Conservation (phyloP, 1,140 invertebrate species). For the Magallana angulata region DNA sequence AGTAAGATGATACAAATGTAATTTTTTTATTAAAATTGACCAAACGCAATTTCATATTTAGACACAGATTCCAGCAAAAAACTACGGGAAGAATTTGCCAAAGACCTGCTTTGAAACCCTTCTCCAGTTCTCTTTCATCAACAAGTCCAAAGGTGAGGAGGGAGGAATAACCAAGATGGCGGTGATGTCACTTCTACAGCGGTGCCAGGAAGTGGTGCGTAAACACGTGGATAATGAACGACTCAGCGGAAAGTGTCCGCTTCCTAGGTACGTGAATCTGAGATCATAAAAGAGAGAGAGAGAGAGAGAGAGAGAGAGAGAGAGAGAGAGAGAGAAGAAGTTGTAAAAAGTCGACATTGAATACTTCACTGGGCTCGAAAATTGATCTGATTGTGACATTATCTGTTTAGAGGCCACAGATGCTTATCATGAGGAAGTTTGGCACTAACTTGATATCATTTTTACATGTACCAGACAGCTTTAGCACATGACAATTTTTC, state of each 20-base stretch:
- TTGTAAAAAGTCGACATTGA: no score
- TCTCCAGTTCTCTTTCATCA: constrained; percentile 91
- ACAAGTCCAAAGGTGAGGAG: constrained; percentile 79
- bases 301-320: no score
- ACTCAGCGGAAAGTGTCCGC: constrained; percentile 92
- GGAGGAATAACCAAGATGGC: constrained; percentile 89
- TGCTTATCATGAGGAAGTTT: no score
- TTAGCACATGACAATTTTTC: constrained; percentile 34
- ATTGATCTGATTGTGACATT: no score
- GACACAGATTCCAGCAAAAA: constrained; percentile 91
- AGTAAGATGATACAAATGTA: no score
- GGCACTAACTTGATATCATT: no score
- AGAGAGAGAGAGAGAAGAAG: no score
- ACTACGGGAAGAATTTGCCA: constrained; percentile 95
- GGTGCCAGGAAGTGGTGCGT: constrained; percentile 94
- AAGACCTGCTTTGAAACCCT: constrained; percentile 96
- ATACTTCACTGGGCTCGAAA: no score
- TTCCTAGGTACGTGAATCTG: constrained; percentile 86
- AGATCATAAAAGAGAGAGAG: no score
- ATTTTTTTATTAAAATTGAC: no score
- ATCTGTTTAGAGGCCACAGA: no score
- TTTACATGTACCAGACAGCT: not conserved
- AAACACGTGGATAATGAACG: constrained; percentile 95
- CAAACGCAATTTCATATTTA: constrained; percentile 66
- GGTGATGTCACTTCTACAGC: constrained; percentile 90